Evolutionary conservation across 2,888 invertebrate genomes (phyloP).

Genomic region (Theretra japonica): DNA sequence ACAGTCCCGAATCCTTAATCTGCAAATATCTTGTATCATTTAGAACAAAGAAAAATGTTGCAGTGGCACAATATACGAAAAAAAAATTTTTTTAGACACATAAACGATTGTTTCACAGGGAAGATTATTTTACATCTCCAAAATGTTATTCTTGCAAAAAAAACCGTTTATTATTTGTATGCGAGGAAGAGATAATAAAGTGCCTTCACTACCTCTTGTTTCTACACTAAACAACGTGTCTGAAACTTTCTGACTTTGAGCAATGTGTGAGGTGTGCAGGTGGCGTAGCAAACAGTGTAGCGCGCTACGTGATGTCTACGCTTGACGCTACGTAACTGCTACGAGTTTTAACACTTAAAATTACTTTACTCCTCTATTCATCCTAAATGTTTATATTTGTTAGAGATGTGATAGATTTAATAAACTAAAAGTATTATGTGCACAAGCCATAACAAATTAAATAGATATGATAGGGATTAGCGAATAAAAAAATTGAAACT

Average conservation of each 20-base stretch:
- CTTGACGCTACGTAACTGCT: neutral
- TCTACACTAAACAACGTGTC: constrained; percentile 1
- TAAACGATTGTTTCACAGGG: neutral
- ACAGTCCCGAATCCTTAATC: too few species aligned
- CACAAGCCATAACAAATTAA: too few species aligned
- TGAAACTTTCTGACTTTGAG: constrained; percentile 26
- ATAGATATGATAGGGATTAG: too few species aligned
- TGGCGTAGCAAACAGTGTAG: constrained; percentile 13
- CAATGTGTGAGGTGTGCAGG: constrained; percentile 17
- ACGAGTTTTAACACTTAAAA: neutral
- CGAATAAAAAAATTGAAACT: too few species aligned
- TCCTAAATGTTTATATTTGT: neutral
- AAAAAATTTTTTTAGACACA: neutral
- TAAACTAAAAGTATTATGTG: too few species aligned
- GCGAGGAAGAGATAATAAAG: neutral
- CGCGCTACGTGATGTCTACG: constrained; percentile 28
- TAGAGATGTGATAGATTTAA: too few species aligned
- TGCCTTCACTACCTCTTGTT: neutral
- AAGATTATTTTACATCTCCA: neutral
- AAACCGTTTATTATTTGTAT: neutral
- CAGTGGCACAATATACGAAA: too few species aligned
- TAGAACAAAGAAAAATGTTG: too few species aligned
- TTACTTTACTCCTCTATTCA: neutral
- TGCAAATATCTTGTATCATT: too few species aligned
- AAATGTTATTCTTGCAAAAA: neutral